Evolutionary conservation across 2,888 invertebrate genomes (phyloP), one percentile per base, ranked within the genome.

Genomic region (Ametastegia equiseti): DNA sequence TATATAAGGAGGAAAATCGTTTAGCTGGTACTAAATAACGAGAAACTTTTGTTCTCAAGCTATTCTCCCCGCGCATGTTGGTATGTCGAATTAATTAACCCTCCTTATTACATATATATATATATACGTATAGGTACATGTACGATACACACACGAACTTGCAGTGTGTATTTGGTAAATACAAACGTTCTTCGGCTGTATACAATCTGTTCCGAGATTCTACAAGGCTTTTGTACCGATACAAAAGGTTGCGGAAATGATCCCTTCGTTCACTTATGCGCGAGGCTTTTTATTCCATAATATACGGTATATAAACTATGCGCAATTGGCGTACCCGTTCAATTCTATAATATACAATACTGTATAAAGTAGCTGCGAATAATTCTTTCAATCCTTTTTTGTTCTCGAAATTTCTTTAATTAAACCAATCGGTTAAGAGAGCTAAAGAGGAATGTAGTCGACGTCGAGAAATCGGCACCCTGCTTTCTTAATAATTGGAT

Each of bases 401-500:
- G 1, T 23, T 45, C 27, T 67, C 47, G 23, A 2, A 27, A 60
- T 27, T 39, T 65, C 7, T 63, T 63, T 19, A 71, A 71, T 71
- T 42, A 71, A 71, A 47, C 71, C 23, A 47, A 71, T 47, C 71
- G 45, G 45, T 71, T 42, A 45, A 7, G 30, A 7, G 27, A 63
- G 39, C 19, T 39, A 39, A 19, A 67, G 65, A 65, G 65, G n/a
- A 15, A 65, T 19, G 65, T 65, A 65, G 39, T 45, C 42, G 13
- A 23, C 71, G 36, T 45, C 27, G 19, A 27, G 45, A 45, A 71
- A 71, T 45, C 47, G 71, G 71, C 71, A 47, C 47, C 71, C 71
- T 71, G 71, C 45, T 71, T 71, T 71, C 71, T 47, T 71, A 71
- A 47, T 71, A 71, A 71, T 71, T 71, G 71, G 71, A 71, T 71